A percentile compares a stretch with the other conserved stretches of the same genome.
Evolutionary conservation across 2,797 vertebrate genomes (phyloP).

Genomic region (Podarcis lilfordi): DNA sequence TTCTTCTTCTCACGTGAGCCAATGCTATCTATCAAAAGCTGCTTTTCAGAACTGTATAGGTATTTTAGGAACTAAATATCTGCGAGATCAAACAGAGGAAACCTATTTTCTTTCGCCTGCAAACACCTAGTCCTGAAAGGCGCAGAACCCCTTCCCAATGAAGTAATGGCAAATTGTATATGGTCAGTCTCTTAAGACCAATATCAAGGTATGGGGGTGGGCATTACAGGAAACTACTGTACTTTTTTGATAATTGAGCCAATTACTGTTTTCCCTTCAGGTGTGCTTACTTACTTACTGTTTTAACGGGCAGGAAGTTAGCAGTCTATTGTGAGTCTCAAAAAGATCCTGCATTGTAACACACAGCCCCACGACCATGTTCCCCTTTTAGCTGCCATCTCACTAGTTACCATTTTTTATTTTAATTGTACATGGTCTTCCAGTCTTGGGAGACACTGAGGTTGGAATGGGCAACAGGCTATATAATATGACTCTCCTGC

Average conservation of each 20-base stretch:
- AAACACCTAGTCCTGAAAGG: slow-evolving; percentile 25
- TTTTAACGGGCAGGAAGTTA: slow-evolving; percentile 56
- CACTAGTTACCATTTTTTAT: background rate
- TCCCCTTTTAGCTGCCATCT: background rate
- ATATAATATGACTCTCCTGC: background rate
- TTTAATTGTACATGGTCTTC: slow-evolving; percentile 2
- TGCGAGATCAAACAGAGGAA: background rate
- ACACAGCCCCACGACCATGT: background rate
- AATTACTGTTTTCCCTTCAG: slow-evolving; percentile 25
- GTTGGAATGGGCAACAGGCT: slow-evolving; percentile 9
- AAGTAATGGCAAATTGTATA: background rate
- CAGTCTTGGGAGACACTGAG: background rate
- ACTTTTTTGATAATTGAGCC: slow-evolving; percentile 3
- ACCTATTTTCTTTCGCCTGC: slow-evolving; percentile 41
- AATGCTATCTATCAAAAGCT: slow-evolving; percentile 29
- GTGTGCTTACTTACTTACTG: background rate
- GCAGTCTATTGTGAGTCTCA: background rate
- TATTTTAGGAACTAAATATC: background rate
- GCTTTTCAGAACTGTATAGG: slow-evolving; percentile 3
- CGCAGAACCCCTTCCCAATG: background rate
- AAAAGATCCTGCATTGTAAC: background rate
- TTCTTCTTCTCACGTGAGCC: background rate
- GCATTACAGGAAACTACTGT: slow-evolving; percentile 45
- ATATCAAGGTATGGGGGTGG: slow-evolving; percentile 10
- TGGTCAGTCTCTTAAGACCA: slow-evolving; percentile 39